A percentile compares a stretch with the other conserved stretches of the same genome.
Conservation (phyloP, 2,888 invertebrate species). For the Schizaphis graminum region DNA sequence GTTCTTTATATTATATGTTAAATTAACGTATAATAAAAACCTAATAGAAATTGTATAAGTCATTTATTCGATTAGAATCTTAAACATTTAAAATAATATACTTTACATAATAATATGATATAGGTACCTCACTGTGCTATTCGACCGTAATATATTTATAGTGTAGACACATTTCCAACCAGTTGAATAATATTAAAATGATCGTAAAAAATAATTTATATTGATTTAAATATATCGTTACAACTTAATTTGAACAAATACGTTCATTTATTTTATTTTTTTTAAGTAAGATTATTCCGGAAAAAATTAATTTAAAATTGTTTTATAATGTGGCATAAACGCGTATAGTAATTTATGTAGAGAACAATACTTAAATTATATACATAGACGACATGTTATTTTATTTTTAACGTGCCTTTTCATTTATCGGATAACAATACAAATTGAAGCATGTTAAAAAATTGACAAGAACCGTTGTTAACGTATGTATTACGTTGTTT, state of each 20-base stretch:
- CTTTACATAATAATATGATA: slow-evolving; percentile 2
- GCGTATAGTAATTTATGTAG: not conserved
- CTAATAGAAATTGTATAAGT: not conserved
- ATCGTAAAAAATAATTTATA: slow-evolving; percentile 41
- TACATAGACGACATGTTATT: not conserved
- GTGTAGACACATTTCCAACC: not conserved
- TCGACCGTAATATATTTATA: not conserved
- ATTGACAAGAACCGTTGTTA: not conserved
- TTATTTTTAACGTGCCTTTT: not conserved
- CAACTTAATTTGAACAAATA: slow-evolving; percentile 19
- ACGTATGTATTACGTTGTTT: not conserved
- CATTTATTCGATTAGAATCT: not conserved
- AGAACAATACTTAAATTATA: not conserved
- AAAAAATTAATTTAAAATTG: not conserved
- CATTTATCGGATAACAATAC: not conserved
- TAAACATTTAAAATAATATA: not conserved
- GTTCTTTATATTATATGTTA: not conserved
- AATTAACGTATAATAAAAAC: not conserved
- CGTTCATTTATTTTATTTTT: not conserved
- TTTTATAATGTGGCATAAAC: not conserved
- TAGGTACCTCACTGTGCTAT: not conserved
- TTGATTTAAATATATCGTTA: slow-evolving; percentile 22
- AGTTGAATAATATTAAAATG: not conserved
- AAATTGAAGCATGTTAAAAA: not conserved
- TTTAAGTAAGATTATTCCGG: not conserved